Evolutionary conservation across 2,113 vertebrate species (phyloP).

Genomic region (Natator depressus): DNA sequence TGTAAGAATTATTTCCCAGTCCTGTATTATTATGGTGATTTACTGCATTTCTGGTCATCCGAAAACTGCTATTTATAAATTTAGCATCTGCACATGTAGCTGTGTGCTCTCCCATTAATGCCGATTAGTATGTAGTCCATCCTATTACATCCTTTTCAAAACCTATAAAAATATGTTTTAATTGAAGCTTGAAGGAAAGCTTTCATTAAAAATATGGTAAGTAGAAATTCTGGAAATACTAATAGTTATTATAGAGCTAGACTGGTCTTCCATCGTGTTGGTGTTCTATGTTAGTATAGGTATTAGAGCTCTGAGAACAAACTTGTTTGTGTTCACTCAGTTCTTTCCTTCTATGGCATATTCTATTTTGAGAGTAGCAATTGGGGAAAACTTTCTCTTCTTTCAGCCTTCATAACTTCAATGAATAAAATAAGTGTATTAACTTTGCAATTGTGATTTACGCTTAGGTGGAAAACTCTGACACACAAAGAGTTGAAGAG

Average conservation of each 20-base stretch:
- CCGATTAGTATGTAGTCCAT: background rate
- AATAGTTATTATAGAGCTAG: background rate
- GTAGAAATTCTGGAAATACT: background rate
- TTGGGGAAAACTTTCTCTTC: background rate
- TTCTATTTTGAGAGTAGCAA: background rate
- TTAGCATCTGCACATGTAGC: background rate
- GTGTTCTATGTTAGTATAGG: background rate
- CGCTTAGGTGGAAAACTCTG: constrained; percentile 63
- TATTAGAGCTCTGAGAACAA: background rate
- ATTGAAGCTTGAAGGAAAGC: background rate
- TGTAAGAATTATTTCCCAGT: background rate
- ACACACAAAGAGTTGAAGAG: constrained; percentile 44
- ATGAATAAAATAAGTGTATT: background rate
- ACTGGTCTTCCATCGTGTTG: background rate
- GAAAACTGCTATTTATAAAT: background rate
- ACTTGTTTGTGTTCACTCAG: background rate
- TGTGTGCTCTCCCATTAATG: background rate
- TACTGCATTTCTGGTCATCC: background rate
- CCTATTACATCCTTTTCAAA: background rate
- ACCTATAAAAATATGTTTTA: background rate
- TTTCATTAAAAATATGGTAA: background rate
- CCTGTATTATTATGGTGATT: background rate
- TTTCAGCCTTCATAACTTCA: background rate
- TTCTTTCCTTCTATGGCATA: background rate
- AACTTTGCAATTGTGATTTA: background rate